Percentiles rank a stretch among this genome's conserved stretches.
These are phyloP conservation scores for Pyxicephalus adspersus DNA, from an alignment of 2,113 vertebrate species.

Conservation along the genomic window DNA sequence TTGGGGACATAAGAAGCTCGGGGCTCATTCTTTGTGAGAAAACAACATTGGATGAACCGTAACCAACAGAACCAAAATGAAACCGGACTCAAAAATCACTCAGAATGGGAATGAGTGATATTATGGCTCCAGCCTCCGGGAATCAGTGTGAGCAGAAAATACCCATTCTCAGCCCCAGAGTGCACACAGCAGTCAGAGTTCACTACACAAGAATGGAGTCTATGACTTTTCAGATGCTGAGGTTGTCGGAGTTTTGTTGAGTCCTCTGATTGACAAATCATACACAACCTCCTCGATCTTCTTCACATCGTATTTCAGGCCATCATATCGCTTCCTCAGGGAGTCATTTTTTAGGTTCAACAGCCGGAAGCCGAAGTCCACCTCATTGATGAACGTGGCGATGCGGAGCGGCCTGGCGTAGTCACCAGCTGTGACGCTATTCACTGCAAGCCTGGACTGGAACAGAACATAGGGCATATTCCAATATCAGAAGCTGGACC, in stretches of 20 bases:
- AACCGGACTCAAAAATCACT: no score
- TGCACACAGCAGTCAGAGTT: background rate
- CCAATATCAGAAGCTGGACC: background rate
- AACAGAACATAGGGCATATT: accelerated
- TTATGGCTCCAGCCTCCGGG: background rate
- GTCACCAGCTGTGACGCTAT: conserved; percentile 95
- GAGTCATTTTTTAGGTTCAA: conserved; percentile 98
- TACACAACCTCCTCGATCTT: conserved; percentile 99
- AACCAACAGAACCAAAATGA: no score
- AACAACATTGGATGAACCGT: no score
- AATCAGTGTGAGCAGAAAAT: background rate
- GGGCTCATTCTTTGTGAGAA: no score
- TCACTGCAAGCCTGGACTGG: conserved; percentile 92
- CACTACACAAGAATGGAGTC: background rate
- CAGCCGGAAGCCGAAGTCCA: conserved; percentile 95
- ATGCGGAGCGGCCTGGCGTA: conserved; percentile 92
- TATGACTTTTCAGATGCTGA: conserved; percentile 74
- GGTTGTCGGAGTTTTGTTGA: conserved; percentile 80
- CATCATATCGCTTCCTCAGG: conserved; percentile 94
- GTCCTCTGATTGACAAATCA: conserved; percentile 92
- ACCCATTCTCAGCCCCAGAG: background rate
- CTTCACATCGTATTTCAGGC: conserved; percentile 97
- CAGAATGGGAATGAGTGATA: no score
- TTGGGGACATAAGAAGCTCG: no score
- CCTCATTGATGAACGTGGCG: conserved; percentile 94